Evolutionary conservation across 2,888 invertebrate genomes (phyloP).

Genomic region (Cataglyphis altisquamis): DNA sequence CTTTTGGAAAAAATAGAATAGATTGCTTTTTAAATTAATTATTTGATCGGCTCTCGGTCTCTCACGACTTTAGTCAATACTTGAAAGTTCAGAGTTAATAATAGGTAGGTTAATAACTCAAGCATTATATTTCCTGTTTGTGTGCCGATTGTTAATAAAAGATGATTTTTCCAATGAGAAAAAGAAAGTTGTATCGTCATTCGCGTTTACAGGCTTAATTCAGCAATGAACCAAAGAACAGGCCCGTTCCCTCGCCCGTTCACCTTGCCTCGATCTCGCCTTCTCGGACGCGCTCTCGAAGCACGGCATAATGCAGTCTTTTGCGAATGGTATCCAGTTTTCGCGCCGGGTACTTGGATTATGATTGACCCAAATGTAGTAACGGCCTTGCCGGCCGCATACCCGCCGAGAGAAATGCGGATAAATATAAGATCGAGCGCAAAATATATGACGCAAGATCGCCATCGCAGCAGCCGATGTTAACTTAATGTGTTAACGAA

Average conservation of each 20-base stretch:
- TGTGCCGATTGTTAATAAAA: slow-evolving; percentile 1
- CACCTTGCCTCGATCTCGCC: slow-evolving; percentile 54
- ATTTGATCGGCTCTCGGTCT: neutral
- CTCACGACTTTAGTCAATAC: neutral
- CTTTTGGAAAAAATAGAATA: neutral
- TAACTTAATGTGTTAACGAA: neutral
- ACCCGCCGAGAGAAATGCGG: slow-evolving; percentile 48
- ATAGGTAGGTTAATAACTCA: neutral
- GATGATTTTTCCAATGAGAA: neutral
- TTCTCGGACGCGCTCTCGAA: slow-evolving; percentile 37
- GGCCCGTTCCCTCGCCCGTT: slow-evolving; percentile 44
- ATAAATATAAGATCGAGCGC: slow-evolving; percentile 46
- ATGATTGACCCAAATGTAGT: slow-evolving; percentile 56
- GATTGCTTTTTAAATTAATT: neutral
- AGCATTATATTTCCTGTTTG: neutral
- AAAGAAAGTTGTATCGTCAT: neutral
- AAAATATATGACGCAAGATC: neutral
- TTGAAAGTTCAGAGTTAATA: neutral
- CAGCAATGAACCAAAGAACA: slow-evolving; percentile 35
- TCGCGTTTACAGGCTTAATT: neutral
- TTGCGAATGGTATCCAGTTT: slow-evolving; percentile 48
- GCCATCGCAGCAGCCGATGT: neutral
- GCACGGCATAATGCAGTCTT: slow-evolving; percentile 38
- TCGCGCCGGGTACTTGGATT: slow-evolving; percentile 40
- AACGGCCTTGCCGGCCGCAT: slow-evolving; percentile 47